These are phyloP conservation scores for Heliconius ethilla DNA, from an alignment of 2,888 invertebrate species.

Conservation along the genomic window DNA sequence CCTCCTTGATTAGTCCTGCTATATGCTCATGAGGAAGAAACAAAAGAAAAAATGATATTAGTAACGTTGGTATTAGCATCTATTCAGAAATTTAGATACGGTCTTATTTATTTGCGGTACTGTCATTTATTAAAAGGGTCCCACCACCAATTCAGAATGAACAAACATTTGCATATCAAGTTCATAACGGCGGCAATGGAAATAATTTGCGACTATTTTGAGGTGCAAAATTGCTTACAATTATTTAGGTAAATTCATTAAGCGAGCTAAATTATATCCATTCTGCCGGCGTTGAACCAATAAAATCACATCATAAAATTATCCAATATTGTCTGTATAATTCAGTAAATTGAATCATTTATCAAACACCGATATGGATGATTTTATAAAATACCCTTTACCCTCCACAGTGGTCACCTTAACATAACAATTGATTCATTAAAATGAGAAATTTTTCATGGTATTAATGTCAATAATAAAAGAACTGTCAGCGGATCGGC, in stretches of 20 bases:
- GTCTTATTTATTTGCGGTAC: conserved; percentile 51
- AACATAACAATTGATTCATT: conserved; percentile 42
- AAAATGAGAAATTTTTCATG: conserved; percentile 38
- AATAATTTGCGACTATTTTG: conserved; percentile 47
- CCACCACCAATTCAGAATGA: conserved; percentile 62
- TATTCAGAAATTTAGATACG: conserved; percentile 55
- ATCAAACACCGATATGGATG: conserved; percentile 29
- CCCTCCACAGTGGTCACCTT: conserved; percentile 42
- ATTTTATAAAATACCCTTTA: conserved; percentile 38
- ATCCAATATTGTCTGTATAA: conserved; percentile 46
- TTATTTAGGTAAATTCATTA: conserved; percentile 46
- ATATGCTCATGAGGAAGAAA: conserved; percentile 78
- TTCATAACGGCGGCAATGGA: conserved; percentile 50
- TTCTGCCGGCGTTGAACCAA: conserved; percentile 48
- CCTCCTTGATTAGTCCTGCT: conserved; percentile 81
- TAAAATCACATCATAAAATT: conserved; percentile 51
- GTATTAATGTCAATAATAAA: conserved; percentile 26
- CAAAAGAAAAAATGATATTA: conserved; percentile 78
- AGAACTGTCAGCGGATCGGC: conserved; percentile 36
- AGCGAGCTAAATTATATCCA: conserved; percentile 50
- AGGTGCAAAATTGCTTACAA: conserved; percentile 47
- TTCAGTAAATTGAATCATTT: conserved; percentile 10
- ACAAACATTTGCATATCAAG: conserved; percentile 51
- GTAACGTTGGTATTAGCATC: conserved; percentile 65
- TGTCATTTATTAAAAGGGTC: conserved; percentile 48